Conservation (phyloP, 2,113 vertebrate genomes). For the Microtus richardsoni region DNA sequence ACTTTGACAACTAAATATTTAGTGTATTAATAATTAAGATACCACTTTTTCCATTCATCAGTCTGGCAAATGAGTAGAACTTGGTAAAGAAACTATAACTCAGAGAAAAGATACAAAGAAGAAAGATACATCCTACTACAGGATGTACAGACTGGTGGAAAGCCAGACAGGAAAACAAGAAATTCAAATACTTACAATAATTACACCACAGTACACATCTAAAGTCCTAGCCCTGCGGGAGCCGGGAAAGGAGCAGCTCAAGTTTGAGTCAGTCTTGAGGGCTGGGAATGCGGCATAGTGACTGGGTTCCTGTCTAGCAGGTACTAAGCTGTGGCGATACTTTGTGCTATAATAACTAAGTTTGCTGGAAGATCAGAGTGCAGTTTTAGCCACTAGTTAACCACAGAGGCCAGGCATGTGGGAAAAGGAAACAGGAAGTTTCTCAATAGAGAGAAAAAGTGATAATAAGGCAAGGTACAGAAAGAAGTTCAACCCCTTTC, state of each 20-base stretch:
- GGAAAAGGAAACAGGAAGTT: too few species aligned
- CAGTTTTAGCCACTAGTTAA: too few species aligned
- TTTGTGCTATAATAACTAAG: too few species aligned
- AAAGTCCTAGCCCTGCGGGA: not conserved
- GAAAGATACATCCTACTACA: not conserved
- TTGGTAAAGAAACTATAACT: not conserved
- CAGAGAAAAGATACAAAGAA: not conserved
- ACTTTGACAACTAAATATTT: not conserved
- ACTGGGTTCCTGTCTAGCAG: not conserved
- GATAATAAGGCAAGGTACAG: too few species aligned
- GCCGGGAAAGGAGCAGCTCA: too few species aligned
- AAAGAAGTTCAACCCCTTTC: too few species aligned
- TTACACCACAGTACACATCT: not conserved
- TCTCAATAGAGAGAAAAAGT: too few species aligned
- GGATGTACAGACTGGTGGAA: not conserved
- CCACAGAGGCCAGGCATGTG: too few species aligned
- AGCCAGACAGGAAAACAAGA: not conserved
- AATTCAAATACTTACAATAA: not conserved
- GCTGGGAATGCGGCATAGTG: not conserved
- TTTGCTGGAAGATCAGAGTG: too few species aligned
- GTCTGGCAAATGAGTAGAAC: not conserved
- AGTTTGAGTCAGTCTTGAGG: not conserved
- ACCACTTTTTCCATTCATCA: not conserved
- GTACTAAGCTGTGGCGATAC: too few species aligned
- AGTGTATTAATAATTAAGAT: not conserved